Percentiles rank a stretch among this genome's conserved stretches.
Conservation (phyloP, 2,797 vertebrate species). For the Sebastolobus altivelis region DNA sequence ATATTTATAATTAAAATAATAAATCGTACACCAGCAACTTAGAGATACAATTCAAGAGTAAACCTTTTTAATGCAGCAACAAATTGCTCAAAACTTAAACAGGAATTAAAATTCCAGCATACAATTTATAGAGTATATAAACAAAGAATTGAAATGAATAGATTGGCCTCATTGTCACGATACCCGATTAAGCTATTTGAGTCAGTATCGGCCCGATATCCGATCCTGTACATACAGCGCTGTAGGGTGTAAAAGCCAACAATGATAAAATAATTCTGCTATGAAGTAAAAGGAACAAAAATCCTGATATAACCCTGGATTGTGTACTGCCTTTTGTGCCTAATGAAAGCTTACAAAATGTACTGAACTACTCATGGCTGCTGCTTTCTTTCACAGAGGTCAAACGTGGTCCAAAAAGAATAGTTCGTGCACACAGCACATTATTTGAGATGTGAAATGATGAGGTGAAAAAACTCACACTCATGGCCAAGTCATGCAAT, state of each 20-base stretch:
- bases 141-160: no score
- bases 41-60: no score
- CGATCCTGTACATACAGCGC: background rate
- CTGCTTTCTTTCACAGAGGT: conserved; percentile 17
- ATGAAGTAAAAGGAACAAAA: background rate
- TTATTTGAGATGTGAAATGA: conserved; percentile 24
- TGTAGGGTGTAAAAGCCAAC: conserved; percentile 2
- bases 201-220: no score
- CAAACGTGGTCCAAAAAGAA: conserved; percentile 14
- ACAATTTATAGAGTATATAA: no score
- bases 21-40: no score
- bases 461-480: conserved; percentile 2
- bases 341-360: conserved; percentile 4
- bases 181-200: no score
- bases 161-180: no score
- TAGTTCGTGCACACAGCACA: background rate
- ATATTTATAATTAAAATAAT: no score
- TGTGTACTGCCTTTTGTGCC: background rate
- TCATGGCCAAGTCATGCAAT: conserved; percentile 1
- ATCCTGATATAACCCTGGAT: background rate
- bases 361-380: conserved; percentile 1
- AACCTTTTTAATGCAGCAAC: no score
- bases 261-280: conserved; percentile 10
- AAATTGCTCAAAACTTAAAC: no score
- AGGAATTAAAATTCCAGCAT: no score